phyloP scores from a whole-genome alignment of 1,140 invertebrate species.

The Pentalonia nigronervosa region DNA sequence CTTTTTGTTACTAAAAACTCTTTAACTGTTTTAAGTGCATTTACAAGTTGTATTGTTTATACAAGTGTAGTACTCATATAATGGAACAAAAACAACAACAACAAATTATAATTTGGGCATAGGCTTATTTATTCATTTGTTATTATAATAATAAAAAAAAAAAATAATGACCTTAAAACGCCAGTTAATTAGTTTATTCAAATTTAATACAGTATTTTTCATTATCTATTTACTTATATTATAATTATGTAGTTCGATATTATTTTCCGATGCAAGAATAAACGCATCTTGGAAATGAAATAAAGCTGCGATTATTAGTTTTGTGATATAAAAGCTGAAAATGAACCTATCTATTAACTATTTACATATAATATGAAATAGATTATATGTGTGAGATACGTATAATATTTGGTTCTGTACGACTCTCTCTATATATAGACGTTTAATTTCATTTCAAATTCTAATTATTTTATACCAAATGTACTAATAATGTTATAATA shows the following conservation, averaged over 20 bases:
- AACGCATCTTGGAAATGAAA: neutral
- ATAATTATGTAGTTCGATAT: neutral
- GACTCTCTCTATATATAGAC: too few species aligned
- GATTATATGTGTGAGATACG: neutral
- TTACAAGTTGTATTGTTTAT: neutral
- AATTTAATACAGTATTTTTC: neutral
- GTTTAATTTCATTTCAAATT: neutral
- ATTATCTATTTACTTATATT: neutral
- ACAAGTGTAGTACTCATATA: neutral
- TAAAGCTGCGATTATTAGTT: neutral
- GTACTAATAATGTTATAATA: neutral
- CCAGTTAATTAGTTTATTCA: neutral
- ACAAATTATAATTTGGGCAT: neutral
- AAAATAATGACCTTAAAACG: neutral
- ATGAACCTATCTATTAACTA: neutral
- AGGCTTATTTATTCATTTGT: neutral
- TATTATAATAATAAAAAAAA: neutral
- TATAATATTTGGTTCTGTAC: neutral
- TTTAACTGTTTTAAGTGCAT: neutral
- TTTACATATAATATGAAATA: neutral
- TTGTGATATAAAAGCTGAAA: neutral
- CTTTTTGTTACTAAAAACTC: neutral
- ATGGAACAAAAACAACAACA: neutral
- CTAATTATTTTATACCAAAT: neutral
- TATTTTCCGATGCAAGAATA: neutral